Conservation (phyloP, 2,797 vertebrate genomes). For the Melanotaenia parkinsoni region DNA sequence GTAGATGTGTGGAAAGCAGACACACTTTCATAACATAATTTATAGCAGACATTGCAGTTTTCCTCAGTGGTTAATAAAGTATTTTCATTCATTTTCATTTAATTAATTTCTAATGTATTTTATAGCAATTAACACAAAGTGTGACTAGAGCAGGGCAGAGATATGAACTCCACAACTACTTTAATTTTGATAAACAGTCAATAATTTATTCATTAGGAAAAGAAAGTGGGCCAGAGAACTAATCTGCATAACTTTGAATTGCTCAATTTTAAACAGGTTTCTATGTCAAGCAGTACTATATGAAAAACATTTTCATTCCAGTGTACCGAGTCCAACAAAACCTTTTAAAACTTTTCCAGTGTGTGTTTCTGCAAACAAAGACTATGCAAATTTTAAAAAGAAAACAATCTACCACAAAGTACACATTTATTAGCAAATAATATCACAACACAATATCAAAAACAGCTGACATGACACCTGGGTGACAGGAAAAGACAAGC, state of each 20-base stretch:
- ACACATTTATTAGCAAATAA: not conserved
- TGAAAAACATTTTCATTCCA: not conserved
- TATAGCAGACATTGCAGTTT: not conserved
- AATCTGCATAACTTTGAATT: slow-evolving; percentile 49
- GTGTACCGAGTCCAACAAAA: not conserved
- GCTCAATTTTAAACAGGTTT: slow-evolving; percentile 12
- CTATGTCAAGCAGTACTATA: slow-evolving; percentile 8
- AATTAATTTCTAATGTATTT: slow-evolving; percentile 14
- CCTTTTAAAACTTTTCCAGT: not conserved
- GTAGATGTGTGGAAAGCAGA: slow-evolving; percentile 6
- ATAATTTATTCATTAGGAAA: slow-evolving; percentile 65
- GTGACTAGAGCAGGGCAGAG: slow-evolving; percentile 12
- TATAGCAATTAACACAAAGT: not conserved
- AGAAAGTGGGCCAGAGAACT: slow-evolving; percentile 56
- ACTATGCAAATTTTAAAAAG: not conserved
- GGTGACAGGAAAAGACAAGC: not conserved
- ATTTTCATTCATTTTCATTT: not conserved
- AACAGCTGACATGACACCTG: not conserved
- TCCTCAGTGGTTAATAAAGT: not conserved
- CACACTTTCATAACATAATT: not conserved
- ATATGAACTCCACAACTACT: slow-evolving; percentile 33
- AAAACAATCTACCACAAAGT: not conserved
- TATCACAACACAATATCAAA: not conserved
- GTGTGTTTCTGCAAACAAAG: not conserved
- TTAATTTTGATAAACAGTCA: slow-evolving; percentile 64